Conservation (phyloP, 2,888 invertebrate species). For the Blastobasis lacticolella region DNA sequence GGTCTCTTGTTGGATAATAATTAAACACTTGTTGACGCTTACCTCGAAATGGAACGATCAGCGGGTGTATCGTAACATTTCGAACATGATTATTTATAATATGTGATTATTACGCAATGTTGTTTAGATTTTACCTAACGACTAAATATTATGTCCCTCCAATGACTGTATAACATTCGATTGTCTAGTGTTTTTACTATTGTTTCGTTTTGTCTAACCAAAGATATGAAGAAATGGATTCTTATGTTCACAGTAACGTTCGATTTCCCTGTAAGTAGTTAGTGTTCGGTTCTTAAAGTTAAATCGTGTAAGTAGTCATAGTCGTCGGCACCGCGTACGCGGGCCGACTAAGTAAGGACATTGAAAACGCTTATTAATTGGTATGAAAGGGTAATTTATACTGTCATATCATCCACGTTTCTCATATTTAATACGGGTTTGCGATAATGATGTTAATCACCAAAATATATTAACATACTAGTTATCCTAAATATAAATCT, state of each 20-base stretch:
- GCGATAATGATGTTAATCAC: constrained; percentile 74
- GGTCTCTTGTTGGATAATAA: constrained; percentile 52
- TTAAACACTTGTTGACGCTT: constrained; percentile 65
- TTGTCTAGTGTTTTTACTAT: constrained; percentile 65
- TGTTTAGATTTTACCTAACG: constrained; percentile 68
- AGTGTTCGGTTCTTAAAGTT: constrained; percentile 65
- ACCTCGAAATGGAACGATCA: constrained; percentile 62
- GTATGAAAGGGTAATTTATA: constrained; percentile 76
- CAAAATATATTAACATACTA: constrained; percentile 69
- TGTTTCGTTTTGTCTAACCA: constrained; percentile 69
- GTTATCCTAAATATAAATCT: constrained; percentile 66
- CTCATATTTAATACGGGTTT: constrained; percentile 75
- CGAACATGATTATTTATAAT: constrained; percentile 62
- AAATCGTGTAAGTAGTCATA: constrained; percentile 67
- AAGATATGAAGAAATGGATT: constrained; percentile 57
- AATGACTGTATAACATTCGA: constrained; percentile 66
- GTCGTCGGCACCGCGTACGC: constrained; percentile 56
- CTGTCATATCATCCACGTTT: constrained; percentile 75
- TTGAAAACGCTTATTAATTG: constrained; percentile 76
- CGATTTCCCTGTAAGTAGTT: constrained; percentile 67
- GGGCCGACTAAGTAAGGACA: constrained; percentile 70
- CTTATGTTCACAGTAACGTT: constrained; percentile 54
- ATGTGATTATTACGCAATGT: constrained; percentile 68
- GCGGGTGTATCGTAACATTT: constrained; percentile 57
- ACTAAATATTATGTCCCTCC: constrained; percentile 70